phyloP scores from a whole-genome alignment of 37 sponge, comb jelly and placozoan species.

The Oopsacas minuta region DNA sequence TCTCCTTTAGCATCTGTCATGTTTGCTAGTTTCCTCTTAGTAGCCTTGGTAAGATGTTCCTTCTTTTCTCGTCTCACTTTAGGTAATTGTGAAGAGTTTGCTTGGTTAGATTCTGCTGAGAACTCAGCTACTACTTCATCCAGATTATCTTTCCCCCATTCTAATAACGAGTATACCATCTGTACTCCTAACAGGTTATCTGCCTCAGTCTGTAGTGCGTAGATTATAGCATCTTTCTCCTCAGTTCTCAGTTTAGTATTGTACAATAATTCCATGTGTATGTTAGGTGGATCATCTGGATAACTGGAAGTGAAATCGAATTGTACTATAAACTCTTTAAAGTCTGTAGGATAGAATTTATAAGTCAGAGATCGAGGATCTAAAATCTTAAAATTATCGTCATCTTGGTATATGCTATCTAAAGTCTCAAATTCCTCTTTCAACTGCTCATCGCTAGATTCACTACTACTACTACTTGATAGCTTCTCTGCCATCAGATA shows the following conservation, averaged over 20 bases:
- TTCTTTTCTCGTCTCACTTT: constrained; percentile 36
- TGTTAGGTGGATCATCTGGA: neutral
- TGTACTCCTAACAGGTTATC: constrained; percentile 39
- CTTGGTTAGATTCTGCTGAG: neutral
- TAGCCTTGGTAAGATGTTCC: constrained; percentile 47
- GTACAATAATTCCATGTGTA: constrained; percentile 4
- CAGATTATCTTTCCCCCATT: constrained; percentile 51
- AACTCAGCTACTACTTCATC: constrained; percentile 36
- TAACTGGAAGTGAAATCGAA: neutral
- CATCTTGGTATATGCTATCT: constrained; percentile 63
- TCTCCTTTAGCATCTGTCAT: constrained; percentile 62
- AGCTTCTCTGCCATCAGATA: neutral
- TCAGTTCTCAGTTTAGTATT: neutral
- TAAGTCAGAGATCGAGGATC: constrained; percentile 33
- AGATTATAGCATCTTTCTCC: neutral
- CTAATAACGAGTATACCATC: constrained; percentile 70
- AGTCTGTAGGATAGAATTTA: neutral
- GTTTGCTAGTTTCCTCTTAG: constrained; percentile 64
- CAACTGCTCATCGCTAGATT: neutral
- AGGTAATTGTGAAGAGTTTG: neutral
- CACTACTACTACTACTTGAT: neutral
- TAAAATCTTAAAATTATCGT: constrained; percentile 46
- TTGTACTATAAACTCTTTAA: constrained; percentile 10
- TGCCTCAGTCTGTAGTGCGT: constrained; percentile 30
- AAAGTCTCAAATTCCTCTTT: constrained; percentile 69